These are phyloP conservation scores for Gobio gobio DNA, from an alignment of 2,113 vertebrate genomes.

Conservation along the genomic window DNA sequence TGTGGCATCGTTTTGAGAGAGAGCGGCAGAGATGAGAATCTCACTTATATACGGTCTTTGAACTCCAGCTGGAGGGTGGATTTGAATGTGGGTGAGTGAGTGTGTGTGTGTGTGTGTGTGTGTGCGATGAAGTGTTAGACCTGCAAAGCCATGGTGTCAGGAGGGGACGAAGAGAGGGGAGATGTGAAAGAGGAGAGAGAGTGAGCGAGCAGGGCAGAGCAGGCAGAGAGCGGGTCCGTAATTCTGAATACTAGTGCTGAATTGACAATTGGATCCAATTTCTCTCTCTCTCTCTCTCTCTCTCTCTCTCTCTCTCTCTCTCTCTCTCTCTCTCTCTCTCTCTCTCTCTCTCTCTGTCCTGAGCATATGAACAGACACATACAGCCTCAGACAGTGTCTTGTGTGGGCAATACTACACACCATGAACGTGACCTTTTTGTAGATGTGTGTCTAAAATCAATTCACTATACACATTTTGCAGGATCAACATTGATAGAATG, in stretches of 20 bases:
- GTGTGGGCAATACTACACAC: background rate
- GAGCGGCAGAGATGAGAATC: slow-evolving; percentile 48
- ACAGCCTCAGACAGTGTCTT: background rate
- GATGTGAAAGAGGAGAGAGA: slow-evolving; percentile 25
- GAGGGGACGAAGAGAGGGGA: slow-evolving; percentile 12
- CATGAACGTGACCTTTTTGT: background rate
- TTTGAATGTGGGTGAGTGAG: slow-evolving; percentile 23
- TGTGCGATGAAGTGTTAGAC: slow-evolving; percentile 30
- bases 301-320: slow-evolving; percentile 3
- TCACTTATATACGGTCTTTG: slow-evolving; percentile 49
- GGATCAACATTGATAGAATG: slow-evolving; percentile 6
- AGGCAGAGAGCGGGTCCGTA: slow-evolving; percentile 24
- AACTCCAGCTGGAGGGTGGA: slow-evolving; percentile 36
- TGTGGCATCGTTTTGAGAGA: slow-evolving; percentile 7
- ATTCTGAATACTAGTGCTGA: slow-evolving; percentile 31
- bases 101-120: background rate
- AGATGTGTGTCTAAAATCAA: slow-evolving; percentile 12
- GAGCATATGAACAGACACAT: background rate
- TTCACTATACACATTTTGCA: slow-evolving; percentile 13
- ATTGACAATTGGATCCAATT: slow-evolving; percentile 38
- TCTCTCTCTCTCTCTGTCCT: background rate
- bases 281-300: slow-evolving; percentile 2
- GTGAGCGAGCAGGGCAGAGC: slow-evolving; percentile 16
- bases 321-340: background rate
- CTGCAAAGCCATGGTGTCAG: slow-evolving; percentile 23